These are phyloP conservation scores for Echinometra lucunter DNA, from an alignment of 53 echinoderm and acorn worm genomes.

Conservation along the genomic window DNA sequence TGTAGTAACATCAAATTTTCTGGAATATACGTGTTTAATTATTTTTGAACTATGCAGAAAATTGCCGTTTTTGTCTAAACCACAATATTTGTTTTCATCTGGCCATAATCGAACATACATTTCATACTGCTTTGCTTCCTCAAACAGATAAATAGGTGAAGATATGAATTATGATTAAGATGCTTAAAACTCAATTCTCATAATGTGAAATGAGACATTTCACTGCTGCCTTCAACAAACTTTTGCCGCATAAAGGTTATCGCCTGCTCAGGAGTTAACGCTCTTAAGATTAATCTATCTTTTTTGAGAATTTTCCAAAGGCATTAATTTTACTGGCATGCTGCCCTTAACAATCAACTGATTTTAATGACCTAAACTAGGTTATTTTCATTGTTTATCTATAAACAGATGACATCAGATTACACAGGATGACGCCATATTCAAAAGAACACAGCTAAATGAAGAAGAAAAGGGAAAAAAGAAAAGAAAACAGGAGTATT, in stretches of 20 bases:
- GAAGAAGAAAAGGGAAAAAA: neutral
- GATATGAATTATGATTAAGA: neutral
- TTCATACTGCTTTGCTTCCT: neutral
- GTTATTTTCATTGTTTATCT: neutral
- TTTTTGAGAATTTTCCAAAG: conserved; percentile 8
- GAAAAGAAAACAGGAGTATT: too few species aligned
- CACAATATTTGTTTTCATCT: neutral
- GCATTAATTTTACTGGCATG: neutral
- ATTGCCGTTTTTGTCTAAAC: neutral
- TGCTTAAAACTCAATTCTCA: neutral
- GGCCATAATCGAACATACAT: neutral
- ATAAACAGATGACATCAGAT: conserved; percentile 7
- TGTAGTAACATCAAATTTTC: too few species aligned
- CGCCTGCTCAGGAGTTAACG: neutral
- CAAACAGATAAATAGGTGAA: neutral
- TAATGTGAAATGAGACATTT: neutral
- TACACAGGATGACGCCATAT: conserved; percentile 6
- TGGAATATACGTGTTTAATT: too few species aligned
- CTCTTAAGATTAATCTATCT: neutral
- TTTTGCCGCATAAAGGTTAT: neutral
- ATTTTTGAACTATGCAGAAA: too few species aligned
- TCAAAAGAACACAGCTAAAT: neutral
- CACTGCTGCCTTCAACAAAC: neutral
- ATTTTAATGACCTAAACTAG: neutral
- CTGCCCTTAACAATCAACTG: neutral